A percentile compares a stretch with the other conserved stretches of the same genome.
Conservation (phyloP, 92 coral and sea anemone genomes). For the Epizoanthus rinbou region DNA sequence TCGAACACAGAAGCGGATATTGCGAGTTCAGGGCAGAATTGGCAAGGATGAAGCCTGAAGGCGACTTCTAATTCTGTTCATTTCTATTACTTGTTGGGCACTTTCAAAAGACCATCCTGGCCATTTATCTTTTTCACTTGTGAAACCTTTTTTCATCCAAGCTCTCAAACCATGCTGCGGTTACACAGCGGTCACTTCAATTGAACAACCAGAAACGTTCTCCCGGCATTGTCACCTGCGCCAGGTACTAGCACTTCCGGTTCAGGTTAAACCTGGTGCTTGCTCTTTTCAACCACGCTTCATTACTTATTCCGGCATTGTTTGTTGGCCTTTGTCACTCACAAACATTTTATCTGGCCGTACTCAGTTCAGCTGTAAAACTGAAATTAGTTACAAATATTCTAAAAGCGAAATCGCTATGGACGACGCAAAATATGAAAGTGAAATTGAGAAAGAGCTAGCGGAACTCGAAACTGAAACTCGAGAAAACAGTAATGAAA, state of each 20-base stretch:
- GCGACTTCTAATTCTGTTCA: too few relatives aligned
- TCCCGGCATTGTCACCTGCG: constrained; percentile 5
- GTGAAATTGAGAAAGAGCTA: constrained; percentile 51
- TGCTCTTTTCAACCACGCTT: constrained; percentile 32
- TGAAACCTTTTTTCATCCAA: too few relatives aligned
- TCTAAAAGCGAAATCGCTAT: background rate
- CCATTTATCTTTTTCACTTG: too few relatives aligned
- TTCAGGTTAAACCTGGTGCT: constrained; percentile 41
- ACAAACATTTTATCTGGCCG: background rate
- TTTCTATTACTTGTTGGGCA: too few relatives aligned
- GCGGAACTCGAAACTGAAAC: constrained; percentile 62
- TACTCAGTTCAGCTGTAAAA: constrained; percentile 1
- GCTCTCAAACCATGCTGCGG: background rate
- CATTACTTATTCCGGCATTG: constrained; percentile 12
- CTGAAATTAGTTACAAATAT: background rate
- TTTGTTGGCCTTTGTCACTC: constrained; percentile 12
- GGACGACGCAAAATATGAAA: constrained; percentile 32
- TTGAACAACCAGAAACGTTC: constrained; percentile 14
- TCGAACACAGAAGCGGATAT: too few relatives aligned
- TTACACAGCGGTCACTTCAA: constrained; percentile 1
- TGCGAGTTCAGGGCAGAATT: too few relatives aligned
- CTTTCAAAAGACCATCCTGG: too few relatives aligned
- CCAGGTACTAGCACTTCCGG: constrained; percentile 43
- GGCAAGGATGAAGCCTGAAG: too few relatives aligned
- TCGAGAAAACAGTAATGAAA: constrained; percentile 42